Evolutionary conservation across 2,113 vertebrate genomes (phyloP).

Genomic region (Leptobrachium ailaonicum): DNA sequence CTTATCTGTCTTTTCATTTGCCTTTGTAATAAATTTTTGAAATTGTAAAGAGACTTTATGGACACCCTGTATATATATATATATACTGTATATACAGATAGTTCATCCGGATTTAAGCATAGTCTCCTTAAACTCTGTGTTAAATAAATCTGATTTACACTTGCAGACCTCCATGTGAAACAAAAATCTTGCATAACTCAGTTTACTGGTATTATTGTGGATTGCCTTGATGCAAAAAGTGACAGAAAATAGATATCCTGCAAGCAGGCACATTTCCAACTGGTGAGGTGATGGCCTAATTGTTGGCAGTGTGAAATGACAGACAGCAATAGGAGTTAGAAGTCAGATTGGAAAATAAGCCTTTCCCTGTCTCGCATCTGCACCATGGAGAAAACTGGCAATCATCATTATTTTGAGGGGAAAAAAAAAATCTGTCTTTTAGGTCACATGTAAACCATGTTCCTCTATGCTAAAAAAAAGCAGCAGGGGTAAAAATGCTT

Average conservation of each 20-base stretch:
- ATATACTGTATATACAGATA: no score
- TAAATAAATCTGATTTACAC: slow-evolving; percentile 15
- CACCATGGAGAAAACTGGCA: slow-evolving; percentile 61
- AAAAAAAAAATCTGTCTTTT: slow-evolving; percentile 55
- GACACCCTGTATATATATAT: no score
- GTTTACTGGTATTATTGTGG: slow-evolving; percentile 60
- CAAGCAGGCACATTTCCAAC: slow-evolving; percentile 63
- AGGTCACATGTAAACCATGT: slow-evolving; percentile 61
- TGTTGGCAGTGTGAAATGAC: slow-evolving; percentile 59
- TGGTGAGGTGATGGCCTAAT: slow-evolving; percentile 62
- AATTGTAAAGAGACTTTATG: no score
- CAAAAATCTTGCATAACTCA: slow-evolving; percentile 39
- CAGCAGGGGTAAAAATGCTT: slow-evolving; percentile 59
- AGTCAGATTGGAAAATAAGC: slow-evolving; percentile 61
- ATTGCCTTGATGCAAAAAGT: slow-evolving; percentile 61
- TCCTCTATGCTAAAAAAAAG: slow-evolving; percentile 53
- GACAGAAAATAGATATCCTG: slow-evolving; percentile 63
- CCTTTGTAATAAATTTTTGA: no score
- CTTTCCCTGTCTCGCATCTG: slow-evolving; percentile 61
- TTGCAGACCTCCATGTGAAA: slow-evolving; percentile 4
- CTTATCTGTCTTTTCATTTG: no score
- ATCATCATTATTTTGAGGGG: slow-evolving; percentile 58
- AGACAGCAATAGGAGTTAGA: slow-evolving; percentile 58
- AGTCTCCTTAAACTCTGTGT: neutral
- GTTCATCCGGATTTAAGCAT: neutral